Evolutionary conservation across 2,888 invertebrate genomes (phyloP), one percentile per base, ranked within the genome.

Genomic region (Ochropleura leucogaster): DNA sequence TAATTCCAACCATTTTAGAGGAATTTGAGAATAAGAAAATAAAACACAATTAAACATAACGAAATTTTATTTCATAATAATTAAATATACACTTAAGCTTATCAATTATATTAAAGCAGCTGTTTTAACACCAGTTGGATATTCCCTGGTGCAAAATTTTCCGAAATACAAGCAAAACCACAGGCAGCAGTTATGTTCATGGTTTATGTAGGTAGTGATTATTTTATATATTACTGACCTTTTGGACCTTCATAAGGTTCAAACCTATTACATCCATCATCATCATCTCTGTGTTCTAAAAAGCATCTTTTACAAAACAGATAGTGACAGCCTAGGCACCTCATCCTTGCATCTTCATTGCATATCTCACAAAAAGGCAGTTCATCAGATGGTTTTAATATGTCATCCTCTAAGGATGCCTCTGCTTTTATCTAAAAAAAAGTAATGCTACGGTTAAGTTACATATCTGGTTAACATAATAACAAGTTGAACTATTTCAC

Each of bases 331-430:
- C 98, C 98, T 63, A 97, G 93, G 90, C 99, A 99, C 68, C 98
- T 96, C 81, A 97, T 94, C 12, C 94, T 96, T 3, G 98, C 98
- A 94, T 98, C 98, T 90, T 98, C 98, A 92, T 98, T 98, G 91
- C 99, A 99, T 84, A 99, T 98, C 84, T 98, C 98, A 94, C 99
- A 99, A 97, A 98, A 98, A 6, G 98, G 98, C 64, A 98, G 94
- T 89, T 98, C 98, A 87, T 97, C 96, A 85, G 90, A 74, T 67
- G 88, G 80, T 18, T 88, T 85, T 16, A 93, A 53, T 47, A 53
- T 88, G 30, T 93, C 90, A 72, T 90, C 90, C 73, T 93, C 91
- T 42, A 93, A 82, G n/a, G 90, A 82, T 77, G 95, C 94, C 85
- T 94, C 92, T 20, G 87, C 86, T 87, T 93, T 94, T 62, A 93